Conservation (phyloP, 2,113 vertebrate genomes). For the Naja naja region DNA sequence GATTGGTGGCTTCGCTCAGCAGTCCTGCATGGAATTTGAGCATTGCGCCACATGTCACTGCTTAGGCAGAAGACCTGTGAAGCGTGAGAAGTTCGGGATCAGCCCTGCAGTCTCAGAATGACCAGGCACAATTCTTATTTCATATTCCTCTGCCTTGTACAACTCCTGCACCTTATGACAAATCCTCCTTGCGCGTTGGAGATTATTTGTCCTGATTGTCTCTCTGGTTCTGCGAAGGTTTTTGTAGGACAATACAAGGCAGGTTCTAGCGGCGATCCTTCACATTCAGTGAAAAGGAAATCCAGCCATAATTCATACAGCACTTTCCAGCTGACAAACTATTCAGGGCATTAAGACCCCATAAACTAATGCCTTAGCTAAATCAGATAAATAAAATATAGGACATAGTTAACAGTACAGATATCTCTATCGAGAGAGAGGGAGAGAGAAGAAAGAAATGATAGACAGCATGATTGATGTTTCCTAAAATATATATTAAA, state of each 20-base stretch:
- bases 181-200: not conserved
- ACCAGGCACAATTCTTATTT: not conserved
- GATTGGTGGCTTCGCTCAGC: fast-evolving
- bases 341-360: not conserved
- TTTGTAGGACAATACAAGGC: not conserved
- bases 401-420: no score
- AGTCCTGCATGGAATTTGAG: not conserved
- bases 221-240: not conserved
- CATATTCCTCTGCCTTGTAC: not conserved
- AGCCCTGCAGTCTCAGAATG: not conserved
- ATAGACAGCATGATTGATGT: no score
- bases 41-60: fast-evolving
- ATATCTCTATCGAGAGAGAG: no score
- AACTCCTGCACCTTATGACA: fast-evolving
- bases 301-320: not conserved
- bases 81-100: not conserved
- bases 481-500: not conserved
- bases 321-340: no score
- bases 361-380: no score
- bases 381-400: no score
- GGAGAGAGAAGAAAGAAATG: not conserved
- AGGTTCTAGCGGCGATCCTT: not conserved
- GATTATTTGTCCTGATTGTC: not conserved
- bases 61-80: not conserved
- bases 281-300: not conserved